Evolutionary conservation across 2,113 vertebrate genomes (phyloP).

Genomic region (Oryzias melastigma): DNA sequence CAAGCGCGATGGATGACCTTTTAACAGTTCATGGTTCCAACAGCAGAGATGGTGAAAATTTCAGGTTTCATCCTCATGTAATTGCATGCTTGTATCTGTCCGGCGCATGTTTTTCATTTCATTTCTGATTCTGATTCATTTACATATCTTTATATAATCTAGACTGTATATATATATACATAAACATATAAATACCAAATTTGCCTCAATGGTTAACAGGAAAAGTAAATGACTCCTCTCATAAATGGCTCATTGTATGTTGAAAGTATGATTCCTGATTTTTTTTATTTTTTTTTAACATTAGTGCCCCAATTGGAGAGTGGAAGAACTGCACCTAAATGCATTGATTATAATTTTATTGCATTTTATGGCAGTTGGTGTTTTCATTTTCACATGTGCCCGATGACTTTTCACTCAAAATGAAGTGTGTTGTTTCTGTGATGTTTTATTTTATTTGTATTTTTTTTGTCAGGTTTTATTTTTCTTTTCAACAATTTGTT

Average conservation of each 20-base stretch:
- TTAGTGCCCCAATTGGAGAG: constrained; percentile 5
- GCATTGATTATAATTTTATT: constrained; percentile 6
- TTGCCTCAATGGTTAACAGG: constrained; percentile 72
- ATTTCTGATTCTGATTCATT: constrained; percentile 42
- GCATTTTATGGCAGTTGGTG: background rate
- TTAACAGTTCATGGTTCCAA: background rate
- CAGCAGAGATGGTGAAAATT: constrained; percentile 48
- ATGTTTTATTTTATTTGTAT: constrained; percentile 2
- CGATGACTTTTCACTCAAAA: constrained; percentile 28
- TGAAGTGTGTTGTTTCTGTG: constrained; percentile 12
- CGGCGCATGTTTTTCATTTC: constrained; percentile 70
- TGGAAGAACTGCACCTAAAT: constrained; percentile 28
- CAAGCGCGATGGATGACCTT: constrained; percentile 4
- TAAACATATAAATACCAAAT: constrained; percentile 63
- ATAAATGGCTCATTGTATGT: too few relatives aligned
- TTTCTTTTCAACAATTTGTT: constrained; percentile 6
- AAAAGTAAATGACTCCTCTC: constrained; percentile 29
- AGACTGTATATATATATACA: constrained; percentile 12
- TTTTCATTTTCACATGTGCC: constrained; percentile 20
- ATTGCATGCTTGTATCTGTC: constrained; percentile 80
- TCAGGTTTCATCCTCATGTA: constrained; percentile 74
- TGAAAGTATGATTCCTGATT: background rate
- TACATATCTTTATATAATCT: constrained; percentile 11
- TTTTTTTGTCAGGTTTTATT: background rate
- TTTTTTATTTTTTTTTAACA: background rate